Evolutionary conservation across 37 sponge, comb jelly and placozoan species (phyloP).

Genomic region (Axinella damicornis): DNA sequence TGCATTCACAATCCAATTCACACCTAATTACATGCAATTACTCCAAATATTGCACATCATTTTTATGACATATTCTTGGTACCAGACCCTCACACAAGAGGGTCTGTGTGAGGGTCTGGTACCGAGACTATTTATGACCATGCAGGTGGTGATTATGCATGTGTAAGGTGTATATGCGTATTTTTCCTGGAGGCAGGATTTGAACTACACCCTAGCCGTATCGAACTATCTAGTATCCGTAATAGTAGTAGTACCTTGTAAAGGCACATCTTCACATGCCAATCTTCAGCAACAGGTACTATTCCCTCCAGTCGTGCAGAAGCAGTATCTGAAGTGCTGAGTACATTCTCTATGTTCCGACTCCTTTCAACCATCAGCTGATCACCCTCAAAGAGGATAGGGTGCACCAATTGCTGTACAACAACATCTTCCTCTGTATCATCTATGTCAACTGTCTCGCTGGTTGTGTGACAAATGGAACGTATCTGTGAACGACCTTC

Average conservation of each 20-base stretch:
- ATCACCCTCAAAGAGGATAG: conserved; percentile 5
- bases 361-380: conserved; percentile 15
- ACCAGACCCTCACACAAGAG: too few species aligned
- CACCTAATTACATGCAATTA: too few species aligned
- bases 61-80: too few species aligned
- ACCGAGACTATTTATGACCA: too few species aligned
- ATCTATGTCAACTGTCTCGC: background rate
- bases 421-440: background rate
- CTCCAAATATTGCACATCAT: too few species aligned
- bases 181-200: too few species aligned
- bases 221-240: too few species aligned
- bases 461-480: background rate
- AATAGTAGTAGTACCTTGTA: background rate
- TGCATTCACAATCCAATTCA: too few species aligned
- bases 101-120: too few species aligned
- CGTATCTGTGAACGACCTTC: background rate
- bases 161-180: too few species aligned
- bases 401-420: background rate
- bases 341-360: background rate
- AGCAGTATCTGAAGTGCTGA: background rate
- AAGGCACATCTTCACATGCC: conserved; percentile 14
- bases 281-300: conserved; percentile 23
- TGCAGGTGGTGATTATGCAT: too few species aligned
- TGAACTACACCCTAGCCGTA: too few species aligned
- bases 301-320: conserved; percentile 1